Base-by-base conservation (phyloP, 2,797 vertebrate species). In the Intellagama lesueurii region DNA sequence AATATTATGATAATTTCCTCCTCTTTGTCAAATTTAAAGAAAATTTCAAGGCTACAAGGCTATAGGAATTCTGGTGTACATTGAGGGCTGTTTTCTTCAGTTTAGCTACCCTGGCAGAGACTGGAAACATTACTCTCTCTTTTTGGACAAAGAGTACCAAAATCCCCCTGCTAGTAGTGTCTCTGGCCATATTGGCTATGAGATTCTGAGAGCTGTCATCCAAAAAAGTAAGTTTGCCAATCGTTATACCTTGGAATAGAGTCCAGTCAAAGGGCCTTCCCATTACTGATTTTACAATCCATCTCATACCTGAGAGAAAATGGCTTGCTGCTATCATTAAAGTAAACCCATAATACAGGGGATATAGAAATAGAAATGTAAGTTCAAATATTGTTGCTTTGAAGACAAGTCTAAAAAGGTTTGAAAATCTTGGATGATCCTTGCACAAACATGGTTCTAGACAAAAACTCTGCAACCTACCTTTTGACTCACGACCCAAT, bases 281-380 rank as follows among this genome's bases (percentile, higher is more conserved):
- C 28, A 83, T 85, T 84, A 40, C 28, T 87, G 11, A n/a, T 90
- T 83, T 92, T 89, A 52, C 40, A 68, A 17, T 90, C 91, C 91
- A 82, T 87, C 56, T 2, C 30, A 22, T 0, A 73, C 44, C 89
- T 66, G 87, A 92, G 68, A 89, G 44, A 89, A 0, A 11, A 80
- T 44, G 78, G 12, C 35, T 64, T 47, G 17, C 26, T 52, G 28
- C 5, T 60, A 64, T 52, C 90, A 17, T 64, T 28, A 30, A 56
- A 56, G 35, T 52, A 28, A 68, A 66, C 7, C 12, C 56, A 79
- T 35, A 77, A 35, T 49, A 77, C 1, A 28, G 8, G 14, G 5
- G 3, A 35, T 78, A 87, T 22, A 84, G 24, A 8, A 75, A 17
- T 5, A 84, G 22, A 35, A 2, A n/a, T 56, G 9, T 40, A 81